Evolutionary conservation across 2,797 vertebrate species (phyloP).

Genomic region (Gobionotothen gibberifrons): DNA sequence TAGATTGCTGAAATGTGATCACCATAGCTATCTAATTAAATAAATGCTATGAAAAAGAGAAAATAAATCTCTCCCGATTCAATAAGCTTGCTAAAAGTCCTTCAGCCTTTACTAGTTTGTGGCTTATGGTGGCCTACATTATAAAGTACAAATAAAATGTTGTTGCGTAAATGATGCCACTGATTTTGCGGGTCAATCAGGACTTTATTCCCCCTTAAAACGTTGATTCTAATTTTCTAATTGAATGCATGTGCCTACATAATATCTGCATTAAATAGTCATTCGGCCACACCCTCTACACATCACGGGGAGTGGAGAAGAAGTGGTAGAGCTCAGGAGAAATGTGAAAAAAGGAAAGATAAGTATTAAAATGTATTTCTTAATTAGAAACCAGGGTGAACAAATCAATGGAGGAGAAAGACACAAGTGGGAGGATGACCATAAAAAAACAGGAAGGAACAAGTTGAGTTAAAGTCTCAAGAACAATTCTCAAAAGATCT

Average conservation of each 20-base stretch:
- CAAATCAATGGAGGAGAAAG: conserved; percentile 5
- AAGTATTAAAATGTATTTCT: conserved; percentile 1
- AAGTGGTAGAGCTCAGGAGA: background rate
- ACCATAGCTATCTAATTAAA: background rate
- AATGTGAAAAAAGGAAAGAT: too few relatives aligned
- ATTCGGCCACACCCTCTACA: too few relatives aligned
- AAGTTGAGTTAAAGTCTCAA: background rate
- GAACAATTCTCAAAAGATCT: conserved; percentile 12
- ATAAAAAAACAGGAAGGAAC: conserved; percentile 23
- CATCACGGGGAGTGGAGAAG: conserved; percentile 10
- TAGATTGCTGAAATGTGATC: too few relatives aligned
- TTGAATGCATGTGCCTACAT: too few relatives aligned
- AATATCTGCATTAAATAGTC: background rate
- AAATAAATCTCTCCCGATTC: background rate
- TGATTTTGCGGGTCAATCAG: too few relatives aligned
- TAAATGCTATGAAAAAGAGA: background rate
- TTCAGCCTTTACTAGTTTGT: too few relatives aligned
- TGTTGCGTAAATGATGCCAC: too few relatives aligned
- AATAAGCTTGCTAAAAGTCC: background rate
- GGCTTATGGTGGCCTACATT: too few relatives aligned
- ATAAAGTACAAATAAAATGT: too few relatives aligned
- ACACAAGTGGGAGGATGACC: conserved; percentile 14
- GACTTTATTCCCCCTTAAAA: too few relatives aligned
- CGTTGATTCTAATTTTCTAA: too few relatives aligned
- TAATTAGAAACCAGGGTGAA: background rate